These are phyloP conservation scores for Danio kyathit DNA, from an alignment of 2,797 vertebrate species.

Conservation along the genomic window DNA sequence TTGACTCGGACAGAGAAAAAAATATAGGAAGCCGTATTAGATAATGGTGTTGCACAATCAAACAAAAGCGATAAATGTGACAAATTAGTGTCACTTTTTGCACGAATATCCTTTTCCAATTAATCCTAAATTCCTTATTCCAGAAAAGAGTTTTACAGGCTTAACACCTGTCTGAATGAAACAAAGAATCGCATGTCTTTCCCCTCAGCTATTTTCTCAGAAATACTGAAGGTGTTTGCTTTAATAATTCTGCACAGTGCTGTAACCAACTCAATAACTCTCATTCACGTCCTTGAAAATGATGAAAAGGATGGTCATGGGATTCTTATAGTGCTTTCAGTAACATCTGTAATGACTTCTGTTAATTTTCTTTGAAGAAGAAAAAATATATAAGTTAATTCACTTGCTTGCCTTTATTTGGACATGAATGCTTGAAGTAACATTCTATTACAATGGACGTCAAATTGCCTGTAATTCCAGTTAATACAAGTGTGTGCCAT, in stretches of 20 bases:
- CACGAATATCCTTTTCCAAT: neutral
- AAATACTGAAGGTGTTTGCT: neutral
- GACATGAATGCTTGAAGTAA: neutral
- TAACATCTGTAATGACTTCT: neutral
- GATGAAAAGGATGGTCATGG: neutral
- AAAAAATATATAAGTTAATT: neutral
- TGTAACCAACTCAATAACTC: neutral
- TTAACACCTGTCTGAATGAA: neutral
- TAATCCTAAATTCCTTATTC: neutral
- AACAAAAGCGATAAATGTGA: neutral
- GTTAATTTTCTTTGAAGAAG: neutral
- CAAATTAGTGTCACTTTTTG: neutral
- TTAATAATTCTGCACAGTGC: neutral
- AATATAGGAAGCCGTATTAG: conserved; percentile 21
- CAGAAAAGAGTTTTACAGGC: neutral
- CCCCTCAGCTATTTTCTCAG: neutral
- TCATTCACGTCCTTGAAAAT: conserved; percentile 1
- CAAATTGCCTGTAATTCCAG: neutral
- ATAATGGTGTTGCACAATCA: conserved; percentile 4
- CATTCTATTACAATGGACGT: neutral
- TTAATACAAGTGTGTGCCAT: neutral
- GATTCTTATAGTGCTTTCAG: neutral
- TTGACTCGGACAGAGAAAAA: conserved; percentile 7
- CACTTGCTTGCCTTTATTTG: neutral
- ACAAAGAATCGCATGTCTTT: neutral